Evolutionary conservation across 30 jellyfish, hydroid and myxozoan species (phyloP), one percentile per base, ranked within the genome.

Genomic region (Pelagia noctiluca): DNA sequence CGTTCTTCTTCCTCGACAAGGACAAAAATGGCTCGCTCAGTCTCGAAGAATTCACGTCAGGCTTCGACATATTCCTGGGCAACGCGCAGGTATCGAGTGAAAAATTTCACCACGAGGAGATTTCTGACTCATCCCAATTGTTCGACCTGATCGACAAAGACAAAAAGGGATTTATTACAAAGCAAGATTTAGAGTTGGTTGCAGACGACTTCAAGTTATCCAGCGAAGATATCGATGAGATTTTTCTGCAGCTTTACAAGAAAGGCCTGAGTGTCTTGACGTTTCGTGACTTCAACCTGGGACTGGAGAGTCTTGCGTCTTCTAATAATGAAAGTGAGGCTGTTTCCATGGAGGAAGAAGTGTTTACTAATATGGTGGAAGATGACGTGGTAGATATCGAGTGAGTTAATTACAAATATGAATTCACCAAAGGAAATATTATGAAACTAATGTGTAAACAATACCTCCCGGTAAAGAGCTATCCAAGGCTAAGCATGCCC

Each of bases 11-110:
- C 30, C 83, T 91, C 16, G 98, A 91, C 65, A 91, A 89, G 23
- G 96, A 91, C 64, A 78, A 83, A 32, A 90, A 91, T 49, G 88
- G 88, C 38, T 86, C 83, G 2, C 79, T 91, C 36, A 91, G 94
- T 64, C 73, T 84, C 28, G 98, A 91, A 2, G 98, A 91, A 81
- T 91, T 91, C 54, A 67, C 68, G 90, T 47, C 82, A 12, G 98
- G 98, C 19, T 91, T 91, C 31, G 94, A 94, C 25, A 36, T 91
- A n/a, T 91, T 91, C 61, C 86, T 91, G 26, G 98, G 98, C 23
- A 86, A 66, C 34, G 76, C 60, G 22, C 89, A 78, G 57, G 96
- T 66, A 26, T 57, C 90, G 1, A 76, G 91, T 62, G 69, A 72
- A 1, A 94, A 85, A 37, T 85, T 84, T 65, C 35, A 81, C 36